Evolutionary conservation across 2,113 vertebrate genomes (phyloP).

Genomic region (Genyomyrus donnyi): DNA sequence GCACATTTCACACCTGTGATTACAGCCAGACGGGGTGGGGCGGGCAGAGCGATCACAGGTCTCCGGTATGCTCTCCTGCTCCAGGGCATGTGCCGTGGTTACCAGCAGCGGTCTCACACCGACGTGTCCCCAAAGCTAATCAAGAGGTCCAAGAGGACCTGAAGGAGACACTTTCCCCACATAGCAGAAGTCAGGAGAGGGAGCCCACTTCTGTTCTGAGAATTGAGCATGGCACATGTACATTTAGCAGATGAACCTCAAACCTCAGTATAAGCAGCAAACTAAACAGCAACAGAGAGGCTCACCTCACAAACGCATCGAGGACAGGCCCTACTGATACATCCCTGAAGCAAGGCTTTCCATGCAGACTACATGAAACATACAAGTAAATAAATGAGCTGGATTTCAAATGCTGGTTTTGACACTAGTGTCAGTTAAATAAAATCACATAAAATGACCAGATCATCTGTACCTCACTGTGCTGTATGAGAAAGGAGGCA

Average conservation of each 20-base stretch:
- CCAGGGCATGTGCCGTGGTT: neutral
- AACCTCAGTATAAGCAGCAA: neutral
- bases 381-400: neutral
- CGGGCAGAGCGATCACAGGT: neutral
- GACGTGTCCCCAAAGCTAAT: neutral
- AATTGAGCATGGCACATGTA: neutral
- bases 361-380: neutral
- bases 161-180: neutral
- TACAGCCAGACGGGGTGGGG: neutral
- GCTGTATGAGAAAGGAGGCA: neutral
- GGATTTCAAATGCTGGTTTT: neutral
- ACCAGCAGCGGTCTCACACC: neutral
- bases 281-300: neutral
- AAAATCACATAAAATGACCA: neutral
- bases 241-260: neutral
- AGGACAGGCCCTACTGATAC: neutral
- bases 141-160: neutral
- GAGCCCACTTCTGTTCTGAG: neutral
- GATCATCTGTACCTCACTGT: neutral
- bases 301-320: neutral
- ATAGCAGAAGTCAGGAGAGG: neutral
- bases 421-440: neutral
- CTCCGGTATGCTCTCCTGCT: neutral
- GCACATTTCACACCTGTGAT: slow-evolving; percentile 22
- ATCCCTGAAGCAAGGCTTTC: neutral